phyloP scores from a whole-genome alignment of 2,797 vertebrate genomes.

The Urocyon cinereoargenteus region DNA sequence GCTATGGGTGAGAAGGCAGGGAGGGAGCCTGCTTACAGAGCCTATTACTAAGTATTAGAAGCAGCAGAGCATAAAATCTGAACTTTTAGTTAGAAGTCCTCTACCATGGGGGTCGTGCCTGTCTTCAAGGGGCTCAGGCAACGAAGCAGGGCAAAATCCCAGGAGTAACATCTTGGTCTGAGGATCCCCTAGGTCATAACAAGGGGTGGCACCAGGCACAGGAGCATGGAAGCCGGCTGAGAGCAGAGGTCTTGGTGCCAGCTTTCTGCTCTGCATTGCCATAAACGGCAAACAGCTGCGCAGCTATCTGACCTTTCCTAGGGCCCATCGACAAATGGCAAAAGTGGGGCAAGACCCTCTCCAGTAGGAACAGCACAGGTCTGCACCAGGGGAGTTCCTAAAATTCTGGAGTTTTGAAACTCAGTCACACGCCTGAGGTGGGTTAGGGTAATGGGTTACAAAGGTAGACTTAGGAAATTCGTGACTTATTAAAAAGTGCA shows the following conservation, averaged over 20 bases:
- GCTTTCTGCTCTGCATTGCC: background rate
- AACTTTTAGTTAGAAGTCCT: background rate
- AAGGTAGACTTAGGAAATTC: background rate
- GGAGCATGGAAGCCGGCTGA: background rate
- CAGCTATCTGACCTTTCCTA: background rate
- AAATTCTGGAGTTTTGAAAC: background rate
- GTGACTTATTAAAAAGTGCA: background rate
- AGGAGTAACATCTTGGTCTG: background rate
- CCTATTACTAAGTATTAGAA: background rate
- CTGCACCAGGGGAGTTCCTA: background rate
- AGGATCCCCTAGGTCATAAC: background rate
- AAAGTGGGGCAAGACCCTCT: background rate
- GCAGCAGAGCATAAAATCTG: background rate
- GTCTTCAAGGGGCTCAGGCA: background rate
- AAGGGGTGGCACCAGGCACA: background rate
- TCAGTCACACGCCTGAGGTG: background rate
- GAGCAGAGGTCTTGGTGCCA: background rate
- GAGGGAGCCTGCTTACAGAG: background rate
- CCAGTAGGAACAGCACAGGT: background rate
- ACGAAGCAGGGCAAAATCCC: background rate
- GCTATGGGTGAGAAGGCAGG: background rate
- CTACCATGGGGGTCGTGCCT: background rate
- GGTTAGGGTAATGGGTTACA: too few relatives aligned
- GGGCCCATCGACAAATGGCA: background rate
- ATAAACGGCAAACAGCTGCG: background rate